Evolutionary conservation across 2,113 vertebrate genomes (phyloP).

Genomic region (Brienomyrus longianalis): DNA sequence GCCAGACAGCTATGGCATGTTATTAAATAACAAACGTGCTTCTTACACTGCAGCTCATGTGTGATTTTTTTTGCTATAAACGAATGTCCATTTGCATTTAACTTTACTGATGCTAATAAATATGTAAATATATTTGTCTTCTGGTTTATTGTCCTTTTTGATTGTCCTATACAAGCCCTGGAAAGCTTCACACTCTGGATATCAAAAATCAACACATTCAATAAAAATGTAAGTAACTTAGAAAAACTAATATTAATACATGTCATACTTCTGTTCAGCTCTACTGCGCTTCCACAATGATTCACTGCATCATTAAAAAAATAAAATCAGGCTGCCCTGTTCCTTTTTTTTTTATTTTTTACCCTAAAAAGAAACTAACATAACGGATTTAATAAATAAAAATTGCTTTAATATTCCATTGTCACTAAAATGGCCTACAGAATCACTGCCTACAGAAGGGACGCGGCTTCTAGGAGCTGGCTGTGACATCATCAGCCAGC

Average conservation of each 20-base stretch:
- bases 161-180: neutral
- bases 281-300: neutral
- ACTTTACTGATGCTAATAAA: neutral
- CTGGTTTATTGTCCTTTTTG: neutral
- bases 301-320: neutral
- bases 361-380: constrained; percentile 66
- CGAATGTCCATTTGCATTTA: neutral
- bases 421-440: neutral
- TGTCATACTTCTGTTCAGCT: neutral
- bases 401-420: constrained; percentile 49
- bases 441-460: constrained; percentile 53
- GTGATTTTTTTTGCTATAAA: neutral
- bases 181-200: neutral
- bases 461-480: constrained; percentile 58
- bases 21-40: neutral
- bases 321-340: constrained; percentile 24
- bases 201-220: neutral
- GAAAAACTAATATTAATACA: neutral
- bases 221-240: neutral
- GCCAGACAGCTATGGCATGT: neutral
- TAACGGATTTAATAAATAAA: constrained; percentile 68
- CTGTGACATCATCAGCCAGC: constrained; percentile 50
- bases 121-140: neutral
- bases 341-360: constrained; percentile 63
- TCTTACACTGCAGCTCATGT: neutral